These are phyloP conservation scores for Chaenodraco wilsoni DNA, from an alignment of 2,797 vertebrate genomes.

Conservation along the genomic window DNA sequence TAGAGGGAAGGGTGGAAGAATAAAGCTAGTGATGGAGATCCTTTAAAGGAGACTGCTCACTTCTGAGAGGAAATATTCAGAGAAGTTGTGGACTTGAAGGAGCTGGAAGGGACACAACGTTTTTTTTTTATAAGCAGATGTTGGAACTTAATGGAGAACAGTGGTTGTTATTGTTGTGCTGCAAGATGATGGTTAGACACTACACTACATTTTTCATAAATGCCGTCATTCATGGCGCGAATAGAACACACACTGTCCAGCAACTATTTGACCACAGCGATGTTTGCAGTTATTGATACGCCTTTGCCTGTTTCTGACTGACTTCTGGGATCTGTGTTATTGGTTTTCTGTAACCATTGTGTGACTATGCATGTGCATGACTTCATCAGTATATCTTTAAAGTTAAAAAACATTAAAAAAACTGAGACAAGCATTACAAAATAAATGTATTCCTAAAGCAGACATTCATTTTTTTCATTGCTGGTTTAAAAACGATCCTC, in stretches of 20 bases:
- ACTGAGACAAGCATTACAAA: background rate
- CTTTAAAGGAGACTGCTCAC: background rate
- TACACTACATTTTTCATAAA: conserved; percentile 58
- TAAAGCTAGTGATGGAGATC: background rate
- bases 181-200: conserved; percentile 54
- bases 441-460: background rate
- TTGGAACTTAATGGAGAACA: conserved; percentile 64
- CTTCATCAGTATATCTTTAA: background rate
- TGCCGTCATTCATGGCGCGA: conserved; percentile 74
- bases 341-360: background rate
- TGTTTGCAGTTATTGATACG: conserved; percentile 22
- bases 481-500: conserved; percentile 1
- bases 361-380: background rate
- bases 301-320: conserved; percentile 6
- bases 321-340: conserved; percentile 16
- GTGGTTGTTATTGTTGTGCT: conserved; percentile 69
- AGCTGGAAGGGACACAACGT: conserved; percentile 29
- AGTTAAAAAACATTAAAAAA: background rate
- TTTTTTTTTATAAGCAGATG: conserved; percentile 46
- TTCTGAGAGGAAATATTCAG: conserved; percentile 16
- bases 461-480: background rate
- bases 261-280: conserved; percentile 39
- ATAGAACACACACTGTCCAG: conserved; percentile 64
- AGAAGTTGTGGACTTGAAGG: conserved; percentile 13
- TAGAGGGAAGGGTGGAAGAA: background rate